Base-by-base conservation (phyloP, 2,113 vertebrate genomes). In the Ornithorhynchus anatinus region DNA sequence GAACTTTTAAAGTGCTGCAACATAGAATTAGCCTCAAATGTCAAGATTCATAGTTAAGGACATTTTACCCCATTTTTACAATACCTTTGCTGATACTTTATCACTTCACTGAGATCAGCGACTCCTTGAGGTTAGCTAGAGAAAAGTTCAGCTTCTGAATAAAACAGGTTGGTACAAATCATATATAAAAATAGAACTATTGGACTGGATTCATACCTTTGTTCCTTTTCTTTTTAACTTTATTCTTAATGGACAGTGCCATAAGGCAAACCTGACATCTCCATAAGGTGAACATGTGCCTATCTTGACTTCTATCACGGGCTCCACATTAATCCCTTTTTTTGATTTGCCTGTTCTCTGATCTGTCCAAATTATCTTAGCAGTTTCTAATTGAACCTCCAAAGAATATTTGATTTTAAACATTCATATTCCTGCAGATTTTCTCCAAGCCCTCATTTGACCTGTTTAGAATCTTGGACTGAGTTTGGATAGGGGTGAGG, bases 1-100 rank as follows among this genome's bases (percentile, higher is more conserved):
- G 59, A 65, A 75, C 67, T 67, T 72, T 87, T 78, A 61, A 54
- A 84, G 60, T 42, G 45, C 25, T 50, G 47, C 8, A 77, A n/a
- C 42, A 64, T 72, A 58, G 71, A 81, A 77, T 81, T 67, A 77
- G 42, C 31, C 58, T 88, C 53, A 59, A 77, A 81, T 31, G 62
- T 54, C 35, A 70, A 69, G 25, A 70, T 87, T 69, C 80, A 33
- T 70, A 42, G 44, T 80, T 72, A 58, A 77, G 84, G 78, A 75
- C 40, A 63, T 79, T 81, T 81, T 81, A 64, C 17, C 67, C 5
- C 40, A 56, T 69, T 80, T 81, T 84, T 83, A 79, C 70, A 87
- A 85, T 77, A 80, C 75, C 63, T 72, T 33, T 58, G 78, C 16
- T 71, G 35, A 20, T 15, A 25, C 31, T 14, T 74, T 74, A 63